phyloP scores from a whole-genome alignment of 2,113 vertebrate genomes.

The Pluvialis apricaria region DNA sequence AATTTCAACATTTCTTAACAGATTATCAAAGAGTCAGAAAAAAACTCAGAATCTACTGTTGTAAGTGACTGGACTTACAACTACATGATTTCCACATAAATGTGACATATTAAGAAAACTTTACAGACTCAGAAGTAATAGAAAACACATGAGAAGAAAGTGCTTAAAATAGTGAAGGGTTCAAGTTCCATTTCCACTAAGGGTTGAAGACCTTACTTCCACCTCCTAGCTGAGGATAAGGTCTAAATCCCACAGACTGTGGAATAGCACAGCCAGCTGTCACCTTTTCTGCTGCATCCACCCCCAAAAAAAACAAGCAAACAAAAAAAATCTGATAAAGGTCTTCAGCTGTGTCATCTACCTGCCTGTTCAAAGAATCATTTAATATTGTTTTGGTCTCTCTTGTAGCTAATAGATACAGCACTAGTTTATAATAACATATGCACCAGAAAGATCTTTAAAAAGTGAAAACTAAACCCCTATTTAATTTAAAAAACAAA shows the following conservation, averaged over 20 bases:
- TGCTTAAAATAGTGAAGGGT: neutral
- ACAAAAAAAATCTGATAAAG: neutral
- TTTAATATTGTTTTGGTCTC: neutral
- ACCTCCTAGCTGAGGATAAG: neutral
- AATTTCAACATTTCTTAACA: neutral
- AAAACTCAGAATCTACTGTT: neutral
- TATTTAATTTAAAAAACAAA: neutral
- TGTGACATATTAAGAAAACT: neutral
- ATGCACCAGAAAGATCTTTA: neutral
- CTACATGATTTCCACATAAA: neutral
- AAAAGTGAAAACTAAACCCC: neutral
- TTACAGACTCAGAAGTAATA: neutral
- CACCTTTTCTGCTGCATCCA: neutral
- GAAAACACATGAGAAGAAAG: neutral
- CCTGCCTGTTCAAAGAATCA: neutral
- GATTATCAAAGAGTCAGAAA: neutral
- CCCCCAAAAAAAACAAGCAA: too few relatives aligned
- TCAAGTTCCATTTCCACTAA: neutral
- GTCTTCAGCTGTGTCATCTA: neutral
- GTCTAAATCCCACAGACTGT: neutral
- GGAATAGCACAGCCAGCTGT: neutral
- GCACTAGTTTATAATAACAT: neutral
- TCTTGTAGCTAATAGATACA: neutral
- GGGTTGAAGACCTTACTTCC: neutral
- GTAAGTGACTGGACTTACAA: neutral